These are phyloP conservation scores for Limnephilus rhombicus DNA, from an alignment of 2,888 invertebrate genomes.

Conservation along the genomic window DNA sequence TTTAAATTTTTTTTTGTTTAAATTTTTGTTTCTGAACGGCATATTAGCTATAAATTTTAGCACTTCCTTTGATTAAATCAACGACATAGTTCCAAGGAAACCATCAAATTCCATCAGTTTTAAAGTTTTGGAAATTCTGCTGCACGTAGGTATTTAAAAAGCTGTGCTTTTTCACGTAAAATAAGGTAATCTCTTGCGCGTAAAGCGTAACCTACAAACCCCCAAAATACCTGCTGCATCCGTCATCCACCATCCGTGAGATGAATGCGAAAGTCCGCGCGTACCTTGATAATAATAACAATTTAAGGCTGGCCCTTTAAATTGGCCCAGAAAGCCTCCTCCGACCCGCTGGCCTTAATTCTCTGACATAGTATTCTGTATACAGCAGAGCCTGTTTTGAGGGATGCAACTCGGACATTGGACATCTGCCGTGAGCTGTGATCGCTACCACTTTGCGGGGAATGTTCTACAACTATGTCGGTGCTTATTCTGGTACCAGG, in stretches of 20 bases:
- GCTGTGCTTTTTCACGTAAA: neutral
- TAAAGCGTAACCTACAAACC: neutral
- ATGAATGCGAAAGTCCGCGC: neutral
- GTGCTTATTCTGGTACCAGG: neutral
- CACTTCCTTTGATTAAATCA: neutral
- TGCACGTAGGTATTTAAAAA: neutral
- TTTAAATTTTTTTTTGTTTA: neutral
- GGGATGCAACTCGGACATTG: constrained; percentile 11
- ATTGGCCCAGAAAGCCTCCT: constrained; percentile 30
- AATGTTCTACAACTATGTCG: neutral
- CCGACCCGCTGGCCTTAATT: constrained; percentile 41
- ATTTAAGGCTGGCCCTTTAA: constrained; percentile 21
- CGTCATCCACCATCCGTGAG: neutral
- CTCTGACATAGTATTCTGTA: neutral
- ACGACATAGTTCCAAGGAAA: neutral
- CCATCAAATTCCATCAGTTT: neutral
- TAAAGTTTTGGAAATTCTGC: neutral
- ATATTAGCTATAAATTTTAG: neutral
- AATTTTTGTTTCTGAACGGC: neutral
- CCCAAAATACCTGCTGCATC: neutral
- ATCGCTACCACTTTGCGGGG: neutral
- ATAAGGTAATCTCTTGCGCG: neutral
- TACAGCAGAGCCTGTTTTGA: constrained; percentile 18
- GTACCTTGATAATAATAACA: constrained; percentile 4
- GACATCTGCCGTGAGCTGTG: neutral